Evolutionary conservation across 2,113 vertebrate genomes (phyloP).

Genomic region (Argyrosomus japonicus): DNA sequence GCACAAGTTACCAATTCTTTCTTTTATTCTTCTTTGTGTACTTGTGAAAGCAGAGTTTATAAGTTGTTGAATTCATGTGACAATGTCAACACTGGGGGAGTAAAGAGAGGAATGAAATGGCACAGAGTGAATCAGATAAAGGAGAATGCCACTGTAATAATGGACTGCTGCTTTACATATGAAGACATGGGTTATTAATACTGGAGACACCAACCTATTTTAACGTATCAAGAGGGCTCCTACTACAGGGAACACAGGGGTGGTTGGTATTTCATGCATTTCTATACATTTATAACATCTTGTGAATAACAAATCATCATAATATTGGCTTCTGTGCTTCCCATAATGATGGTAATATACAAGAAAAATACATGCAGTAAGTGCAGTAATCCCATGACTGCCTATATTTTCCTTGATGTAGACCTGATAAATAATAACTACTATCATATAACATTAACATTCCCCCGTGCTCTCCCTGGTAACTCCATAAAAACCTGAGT

Average conservation of each 20-base stretch:
- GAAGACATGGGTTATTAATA: neutral
- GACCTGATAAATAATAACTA: neutral
- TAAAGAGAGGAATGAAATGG: slow-evolving; percentile 21
- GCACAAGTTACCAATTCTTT: slow-evolving; percentile 30
- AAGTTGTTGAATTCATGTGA: slow-evolving; percentile 43
- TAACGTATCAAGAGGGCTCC: neutral
- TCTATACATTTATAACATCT: neutral
- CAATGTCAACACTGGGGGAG: slow-evolving; percentile 26
- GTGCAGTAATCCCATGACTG: neutral
- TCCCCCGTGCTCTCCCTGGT: no score
- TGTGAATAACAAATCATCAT: neutral
- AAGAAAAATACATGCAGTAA: no score
- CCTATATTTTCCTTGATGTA: neutral
- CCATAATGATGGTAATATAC: no score
- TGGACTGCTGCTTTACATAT: neutral
- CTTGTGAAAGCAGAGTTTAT: slow-evolving; percentile 29
- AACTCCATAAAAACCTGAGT: no score
- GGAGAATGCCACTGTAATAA: neutral
- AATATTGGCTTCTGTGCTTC: neutral
- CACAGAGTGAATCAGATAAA: slow-evolving; percentile 11
- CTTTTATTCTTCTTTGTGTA: slow-evolving; percentile 49
- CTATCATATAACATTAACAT: no score
- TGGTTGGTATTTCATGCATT: neutral
- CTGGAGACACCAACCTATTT: neutral
- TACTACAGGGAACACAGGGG: neutral